Evolutionary conservation across 2,113 vertebrate genomes (phyloP), one percentile per base, ranked within the genome.

Genomic region (Microcebus jonahi): DNA sequence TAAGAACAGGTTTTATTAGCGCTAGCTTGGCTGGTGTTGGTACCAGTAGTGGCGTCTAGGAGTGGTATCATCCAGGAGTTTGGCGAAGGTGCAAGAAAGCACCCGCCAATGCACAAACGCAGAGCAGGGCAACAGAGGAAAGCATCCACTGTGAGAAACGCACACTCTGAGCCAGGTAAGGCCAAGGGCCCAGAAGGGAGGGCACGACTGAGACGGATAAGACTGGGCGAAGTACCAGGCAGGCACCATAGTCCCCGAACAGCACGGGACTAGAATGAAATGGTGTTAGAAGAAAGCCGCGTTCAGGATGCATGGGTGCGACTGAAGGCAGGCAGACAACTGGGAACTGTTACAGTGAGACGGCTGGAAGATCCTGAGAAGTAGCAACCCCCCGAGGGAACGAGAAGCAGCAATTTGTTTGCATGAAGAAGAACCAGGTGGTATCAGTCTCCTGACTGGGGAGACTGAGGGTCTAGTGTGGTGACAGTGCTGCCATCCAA

Each of bases 301-400:
- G 18, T 29, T 48, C 12, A 2, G 23, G 57, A 23, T 4, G 36
- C 53, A 23, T 0, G 1, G n/a, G 53, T 1, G 1, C 34, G 31
- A 10, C 23, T 9, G 31, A 25, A 84, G 68, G 76, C 39, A 53
- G 27, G 27, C 13, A 53, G 55, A 36, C 7, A 5, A 3, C 67
- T 0, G 23, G 2, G n/a, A 50, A 42, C n/a, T 15, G 42, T 3
- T 25, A n/a, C 42, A 27, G 20, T 2, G 17, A 6, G 34, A 55
- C 0, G 11, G 23, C 34, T 34, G 25, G 21, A 57, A 67, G 25
- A 68, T 25, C 48, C 57, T 0, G 6, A 53, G 53, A 48, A 15
- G 63, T 6, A 6, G 39, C 53, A n/a, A 15, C 29, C 15, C 34
- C 59, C 50, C 0, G 63, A 9, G 79, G 21, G 36, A 68, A 34